phyloP scores from a whole-genome alignment of 2,888 invertebrate species.

The Alentia gelatinosa region DNA sequence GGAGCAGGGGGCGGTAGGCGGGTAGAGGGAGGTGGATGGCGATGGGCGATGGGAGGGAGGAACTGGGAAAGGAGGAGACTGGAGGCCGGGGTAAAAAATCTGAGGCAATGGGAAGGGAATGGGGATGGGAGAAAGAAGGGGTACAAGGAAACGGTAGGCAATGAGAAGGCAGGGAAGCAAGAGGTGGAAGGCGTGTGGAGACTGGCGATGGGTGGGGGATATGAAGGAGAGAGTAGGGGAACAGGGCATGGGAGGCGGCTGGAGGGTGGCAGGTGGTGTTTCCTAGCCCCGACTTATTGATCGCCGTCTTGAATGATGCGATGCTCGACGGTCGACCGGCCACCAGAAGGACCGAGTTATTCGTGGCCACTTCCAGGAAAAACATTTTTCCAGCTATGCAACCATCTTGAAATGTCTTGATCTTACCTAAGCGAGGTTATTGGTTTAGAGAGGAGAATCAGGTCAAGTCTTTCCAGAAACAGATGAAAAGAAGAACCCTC shows the following conservation, averaged over 20 bases:
- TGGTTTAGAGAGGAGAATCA: no score
- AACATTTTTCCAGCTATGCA: not conserved
- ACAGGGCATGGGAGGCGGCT: no score
- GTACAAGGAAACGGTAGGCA: slow-evolving; percentile 42
- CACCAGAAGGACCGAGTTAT: slow-evolving; percentile 2
- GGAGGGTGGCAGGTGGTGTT: not conserved
- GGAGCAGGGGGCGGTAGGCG: not conserved
- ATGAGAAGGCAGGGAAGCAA: slow-evolving; percentile 46
- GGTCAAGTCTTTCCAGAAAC: no score
- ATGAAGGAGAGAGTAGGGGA: not conserved
- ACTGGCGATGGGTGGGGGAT: not conserved
- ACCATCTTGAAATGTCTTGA: not conserved
- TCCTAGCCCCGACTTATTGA: not conserved
- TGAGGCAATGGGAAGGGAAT: no score
- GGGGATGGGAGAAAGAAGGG: not conserved
- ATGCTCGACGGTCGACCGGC: not conserved
- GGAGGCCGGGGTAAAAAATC: no score
- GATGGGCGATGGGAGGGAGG: not conserved
- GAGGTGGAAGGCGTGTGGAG: not conserved
- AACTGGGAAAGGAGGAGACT: not conserved
- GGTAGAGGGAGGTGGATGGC: not conserved
- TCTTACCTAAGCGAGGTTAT: no score
- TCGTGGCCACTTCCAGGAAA: not conserved
- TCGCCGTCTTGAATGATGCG: not conserved
- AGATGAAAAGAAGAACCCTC: not conserved